Percentiles rank a stretch among this genome's conserved stretches.
These are phyloP conservation scores for Melopsittacus undulatus DNA, from an alignment of 2,797 vertebrate genomes.

Conservation along the genomic window DNA sequence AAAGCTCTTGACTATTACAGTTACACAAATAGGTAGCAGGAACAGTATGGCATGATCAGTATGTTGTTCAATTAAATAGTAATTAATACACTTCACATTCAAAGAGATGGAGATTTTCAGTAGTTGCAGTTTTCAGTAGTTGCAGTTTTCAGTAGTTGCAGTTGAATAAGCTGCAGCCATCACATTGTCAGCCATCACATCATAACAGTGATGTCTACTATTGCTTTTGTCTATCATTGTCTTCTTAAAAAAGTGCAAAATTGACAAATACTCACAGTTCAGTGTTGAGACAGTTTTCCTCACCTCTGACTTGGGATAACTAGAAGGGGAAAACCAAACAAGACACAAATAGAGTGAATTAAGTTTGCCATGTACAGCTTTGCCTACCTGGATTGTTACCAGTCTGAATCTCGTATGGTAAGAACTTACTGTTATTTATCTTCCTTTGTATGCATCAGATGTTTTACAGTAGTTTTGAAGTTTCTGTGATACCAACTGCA, in stretches of 20 bases:
- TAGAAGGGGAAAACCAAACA: slow-evolving; percentile 50
- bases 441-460: neutral
- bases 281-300: slow-evolving; percentile 72
- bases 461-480: neutral
- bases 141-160: neutral
- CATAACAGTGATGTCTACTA: neutral
- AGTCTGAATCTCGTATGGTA: neutral
- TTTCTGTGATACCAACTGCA: neutral
- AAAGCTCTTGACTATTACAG: neutral
- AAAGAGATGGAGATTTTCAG: neutral
- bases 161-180: neutral
- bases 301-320: slow-evolving; percentile 64
- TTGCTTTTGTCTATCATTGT: neutral
- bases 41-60: neutral
- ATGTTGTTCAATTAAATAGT: neutral
- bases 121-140: neutral
- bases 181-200: neutral
- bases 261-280: slow-evolving; percentile 75
- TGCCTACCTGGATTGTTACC: neutral
- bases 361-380: neutral
- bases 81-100: neutral
- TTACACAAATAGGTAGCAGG: neutral
- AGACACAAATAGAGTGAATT: neutral
- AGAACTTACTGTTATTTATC: neutral
- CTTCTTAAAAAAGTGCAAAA: neutral